These are phyloP conservation scores for Orbicella faveolata DNA, from an alignment of 64 coral and sea anemone species.

Conservation along the genomic window DNA sequence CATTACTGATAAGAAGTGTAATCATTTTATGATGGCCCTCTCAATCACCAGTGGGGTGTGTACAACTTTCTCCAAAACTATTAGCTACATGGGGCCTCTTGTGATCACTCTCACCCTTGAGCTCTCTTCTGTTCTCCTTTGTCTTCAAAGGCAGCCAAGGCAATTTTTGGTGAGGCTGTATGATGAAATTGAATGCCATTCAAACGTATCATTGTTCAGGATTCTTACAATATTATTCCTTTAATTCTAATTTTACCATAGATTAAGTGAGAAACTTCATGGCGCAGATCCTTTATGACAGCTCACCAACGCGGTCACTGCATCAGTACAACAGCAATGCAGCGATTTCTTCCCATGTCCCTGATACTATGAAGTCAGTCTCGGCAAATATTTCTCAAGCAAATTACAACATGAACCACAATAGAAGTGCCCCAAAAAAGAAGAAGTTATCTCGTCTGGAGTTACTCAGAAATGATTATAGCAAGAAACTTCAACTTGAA, in stretches of 20 bases:
- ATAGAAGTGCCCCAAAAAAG: constrained; percentile 41
- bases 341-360: constrained; percentile 1
- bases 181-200: no score
- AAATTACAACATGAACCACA: constrained; percentile 57
- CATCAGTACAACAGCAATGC: constrained; percentile 22
- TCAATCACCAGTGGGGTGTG: no score
- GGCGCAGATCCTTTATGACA: constrained; percentile 35
- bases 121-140: no score
- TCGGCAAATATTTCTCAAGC: constrained; percentile 29
- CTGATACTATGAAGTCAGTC: constrained; percentile 23
- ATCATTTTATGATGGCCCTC: no score
- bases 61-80: no score
- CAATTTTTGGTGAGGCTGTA: no score
- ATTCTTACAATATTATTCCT: neutral
- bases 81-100: no score
- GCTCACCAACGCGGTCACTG: neutral
- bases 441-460: constrained; percentile 72
- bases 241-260: neutral
- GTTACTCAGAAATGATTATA: constrained; percentile 74
- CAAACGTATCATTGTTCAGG: no score
- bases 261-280: constrained; percentile 13
- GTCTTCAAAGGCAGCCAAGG: no score
- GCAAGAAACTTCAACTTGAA: constrained; percentile 82
- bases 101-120: no score
- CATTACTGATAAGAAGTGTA: no score